Conservation (phyloP, 2,888 invertebrate species). For the Phengaris arion region DNA sequence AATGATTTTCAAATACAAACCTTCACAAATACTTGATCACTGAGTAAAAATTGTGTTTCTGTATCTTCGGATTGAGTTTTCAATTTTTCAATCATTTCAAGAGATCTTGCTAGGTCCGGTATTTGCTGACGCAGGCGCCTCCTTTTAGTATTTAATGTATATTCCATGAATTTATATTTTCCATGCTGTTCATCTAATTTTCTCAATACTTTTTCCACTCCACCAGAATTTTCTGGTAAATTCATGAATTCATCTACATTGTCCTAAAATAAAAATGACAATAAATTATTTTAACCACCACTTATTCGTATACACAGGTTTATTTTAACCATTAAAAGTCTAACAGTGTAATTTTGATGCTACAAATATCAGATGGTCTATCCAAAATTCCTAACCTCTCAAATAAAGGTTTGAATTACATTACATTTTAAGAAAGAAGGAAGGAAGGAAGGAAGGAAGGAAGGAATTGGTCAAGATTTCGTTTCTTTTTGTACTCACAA, state of each 20-base stretch:
- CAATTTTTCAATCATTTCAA: slow-evolving; percentile 94
- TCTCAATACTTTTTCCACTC: slow-evolving; percentile 91
- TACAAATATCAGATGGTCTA: slow-evolving; percentile 31
- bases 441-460: too few species aligned
- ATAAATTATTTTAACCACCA: not conserved
- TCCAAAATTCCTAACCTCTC: slow-evolving; percentile 32
- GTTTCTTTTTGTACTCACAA: slow-evolving; percentile 77
- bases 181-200: slow-evolving; percentile 95
- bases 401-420: not conserved
- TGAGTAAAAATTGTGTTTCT: slow-evolving; percentile 94
- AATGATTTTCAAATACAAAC: slow-evolving; percentile 44
- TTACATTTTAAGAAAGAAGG: not conserved
- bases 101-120: slow-evolving; percentile 94
- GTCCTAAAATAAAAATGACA: slow-evolving; percentile 73
- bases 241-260: slow-evolving; percentile 97
- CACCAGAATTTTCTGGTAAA: slow-evolving; percentile 87
- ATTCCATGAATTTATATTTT: slow-evolving; percentile 98
- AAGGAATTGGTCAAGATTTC: not conserved
- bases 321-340: not conserved
- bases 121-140: slow-evolving; percentile 93
- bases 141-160: slow-evolving; percentile 91
- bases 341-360: slow-evolving; percentile 2
- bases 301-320: too few species aligned
- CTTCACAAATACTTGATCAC: slow-evolving; percentile 92
- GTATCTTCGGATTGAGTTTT: slow-evolving; percentile 88